phyloP scores from a whole-genome alignment of 2,888 invertebrate genomes.

The Nephrocerus scutellatus region DNA sequence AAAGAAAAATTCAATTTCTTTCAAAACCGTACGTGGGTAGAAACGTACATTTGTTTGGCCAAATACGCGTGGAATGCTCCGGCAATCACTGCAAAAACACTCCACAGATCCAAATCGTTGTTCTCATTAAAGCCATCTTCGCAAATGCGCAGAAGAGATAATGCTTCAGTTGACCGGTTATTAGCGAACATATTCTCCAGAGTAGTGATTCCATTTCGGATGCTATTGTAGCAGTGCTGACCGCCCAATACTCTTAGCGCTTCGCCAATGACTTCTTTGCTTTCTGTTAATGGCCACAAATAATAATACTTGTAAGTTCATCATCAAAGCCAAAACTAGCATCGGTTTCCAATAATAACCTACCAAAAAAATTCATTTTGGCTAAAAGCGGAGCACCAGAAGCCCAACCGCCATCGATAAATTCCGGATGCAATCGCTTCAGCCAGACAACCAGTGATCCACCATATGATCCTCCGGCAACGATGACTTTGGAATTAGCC shows the following conservation, averaged over 20 bases:
- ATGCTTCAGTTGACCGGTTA: constrained; percentile 33
- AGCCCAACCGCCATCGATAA: constrained; percentile 55
- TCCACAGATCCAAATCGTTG: constrained; percentile 39
- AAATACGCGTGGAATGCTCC: too few relatives aligned
- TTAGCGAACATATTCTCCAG: constrained; percentile 35
- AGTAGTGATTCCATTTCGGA: constrained; percentile 37
- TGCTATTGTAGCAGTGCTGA: constrained; percentile 36
- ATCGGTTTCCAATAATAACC: too few relatives aligned
- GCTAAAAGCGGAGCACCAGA: constrained; percentile 62
- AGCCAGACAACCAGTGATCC: constrained; percentile 64
- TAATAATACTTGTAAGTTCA: too few relatives aligned
- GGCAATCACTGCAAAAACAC: constrained; percentile 38
- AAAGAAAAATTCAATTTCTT: too few relatives aligned
- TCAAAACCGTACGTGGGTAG: too few relatives aligned
- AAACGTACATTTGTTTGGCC: too few relatives aligned
- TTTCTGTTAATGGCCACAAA: too few relatives aligned
- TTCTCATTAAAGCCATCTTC: constrained; percentile 34
- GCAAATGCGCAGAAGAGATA: constrained; percentile 36
- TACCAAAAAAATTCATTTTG: constrained; percentile 54
- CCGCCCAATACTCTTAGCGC: constrained; percentile 40
- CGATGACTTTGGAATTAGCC: constrained; percentile 46
- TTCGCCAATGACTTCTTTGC: constrained; percentile 41
- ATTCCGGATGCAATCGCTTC: constrained; percentile 57
- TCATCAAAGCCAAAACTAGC: too few relatives aligned
- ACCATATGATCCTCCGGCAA: constrained; percentile 62